Conservation (phyloP, 2,888 invertebrate species). For the Phalera bucephala region DNA sequence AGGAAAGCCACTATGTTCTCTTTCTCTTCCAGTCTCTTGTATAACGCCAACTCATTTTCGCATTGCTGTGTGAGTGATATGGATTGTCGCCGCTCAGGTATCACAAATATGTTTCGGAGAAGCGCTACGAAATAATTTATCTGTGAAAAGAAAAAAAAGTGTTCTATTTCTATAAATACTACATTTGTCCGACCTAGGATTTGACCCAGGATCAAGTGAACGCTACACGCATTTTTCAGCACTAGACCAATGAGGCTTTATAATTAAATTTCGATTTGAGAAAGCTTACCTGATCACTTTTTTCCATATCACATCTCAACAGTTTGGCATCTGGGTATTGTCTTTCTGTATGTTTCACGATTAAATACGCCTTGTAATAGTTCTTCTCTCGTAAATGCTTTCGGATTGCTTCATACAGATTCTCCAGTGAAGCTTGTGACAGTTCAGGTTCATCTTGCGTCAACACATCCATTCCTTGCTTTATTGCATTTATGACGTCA, state of each 20-base stretch:
- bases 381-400: constrained; percentile 70
- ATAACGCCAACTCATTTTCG: constrained; percentile 67
- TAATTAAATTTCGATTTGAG: too few species aligned
- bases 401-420: constrained; percentile 68
- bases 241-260: too few species aligned
- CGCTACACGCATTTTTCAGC: too few species aligned
- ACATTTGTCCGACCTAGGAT: too few species aligned
- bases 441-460: constrained; percentile 75
- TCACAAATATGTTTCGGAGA: constrained; percentile 67
- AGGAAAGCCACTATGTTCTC: constrained; percentile 88
- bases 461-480: constrained; percentile 67
- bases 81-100: constrained; percentile 59
- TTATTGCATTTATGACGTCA: constrained; percentile 74
- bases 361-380: constrained; percentile 78
- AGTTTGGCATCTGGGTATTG: constrained; percentile 74
- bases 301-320: constrained; percentile 71
- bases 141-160: constrained; percentile 47
- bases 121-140: constrained; percentile 72
- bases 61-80: constrained; percentile 61
- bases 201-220: too few species aligned
- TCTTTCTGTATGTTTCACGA: constrained; percentile 73
- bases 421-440: constrained; percentile 69
- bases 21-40: constrained; percentile 82
- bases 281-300: constrained; percentile 74
- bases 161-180: too few species aligned